Evolutionary conservation across 2,888 invertebrate species (phyloP).

Genomic region (Ectemnius cavifrons): DNA sequence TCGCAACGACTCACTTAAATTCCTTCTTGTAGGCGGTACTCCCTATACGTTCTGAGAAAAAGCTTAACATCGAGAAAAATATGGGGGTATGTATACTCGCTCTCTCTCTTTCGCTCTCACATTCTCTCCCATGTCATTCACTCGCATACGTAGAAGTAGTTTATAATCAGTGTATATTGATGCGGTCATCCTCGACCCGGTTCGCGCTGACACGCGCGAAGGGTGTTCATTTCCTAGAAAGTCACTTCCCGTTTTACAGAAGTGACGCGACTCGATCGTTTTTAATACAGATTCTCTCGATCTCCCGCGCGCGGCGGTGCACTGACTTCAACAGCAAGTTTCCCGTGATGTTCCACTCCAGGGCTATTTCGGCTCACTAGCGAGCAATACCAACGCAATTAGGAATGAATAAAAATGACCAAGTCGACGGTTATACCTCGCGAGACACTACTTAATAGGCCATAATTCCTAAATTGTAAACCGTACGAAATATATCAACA

Average conservation of each 20-base stretch:
- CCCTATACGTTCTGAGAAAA: constrained; percentile 70
- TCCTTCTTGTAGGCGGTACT: constrained; percentile 51
- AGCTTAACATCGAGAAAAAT: constrained; percentile 77
- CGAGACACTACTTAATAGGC: constrained; percentile 71
- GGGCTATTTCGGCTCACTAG: neutral
- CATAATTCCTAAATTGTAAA: constrained; percentile 68
- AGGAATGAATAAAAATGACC: constrained; percentile 45
- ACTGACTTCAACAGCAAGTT: neutral
- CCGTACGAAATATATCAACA: constrained; percentile 72
- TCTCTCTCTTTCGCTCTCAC: too few species aligned
- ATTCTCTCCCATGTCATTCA: constrained; percentile 66
- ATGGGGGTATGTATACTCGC: constrained; percentile 70
- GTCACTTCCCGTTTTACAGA: constrained; percentile 65
- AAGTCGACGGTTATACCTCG: constrained; percentile 67
- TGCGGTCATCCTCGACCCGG: constrained; percentile 37
- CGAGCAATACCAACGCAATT: constrained; percentile 18
- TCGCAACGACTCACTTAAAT: constrained; percentile 60
- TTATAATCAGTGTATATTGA: constrained; percentile 45
- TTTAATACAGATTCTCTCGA: constrained; percentile 31
- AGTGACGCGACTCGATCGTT: constrained; percentile 53
- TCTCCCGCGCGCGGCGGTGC: neutral
- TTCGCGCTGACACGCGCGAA: constrained; percentile 47
- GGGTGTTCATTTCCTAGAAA: constrained; percentile 64
- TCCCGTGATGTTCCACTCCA: neutral
- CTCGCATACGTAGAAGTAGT: constrained; percentile 69